These are phyloP conservation scores for Leucozona laternaria DNA, from an alignment of 2,888 invertebrate species.

Conservation along the genomic window DNA sequence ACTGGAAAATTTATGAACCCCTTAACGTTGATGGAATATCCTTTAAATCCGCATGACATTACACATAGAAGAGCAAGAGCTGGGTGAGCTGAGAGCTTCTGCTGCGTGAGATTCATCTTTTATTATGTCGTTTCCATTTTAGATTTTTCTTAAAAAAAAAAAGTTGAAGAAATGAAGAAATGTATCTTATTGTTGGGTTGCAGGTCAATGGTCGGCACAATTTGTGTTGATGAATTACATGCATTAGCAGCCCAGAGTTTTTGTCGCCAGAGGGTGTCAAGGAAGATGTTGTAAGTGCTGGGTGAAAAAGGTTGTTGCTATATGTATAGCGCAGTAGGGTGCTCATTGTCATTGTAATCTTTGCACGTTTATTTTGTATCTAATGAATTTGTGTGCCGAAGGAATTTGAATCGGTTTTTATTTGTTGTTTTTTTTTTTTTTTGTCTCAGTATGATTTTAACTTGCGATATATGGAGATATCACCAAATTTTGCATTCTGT, in stretches of 20 bases:
- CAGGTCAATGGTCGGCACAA: constrained; percentile 74
- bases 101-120: constrained; percentile 70
- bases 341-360: neutral
- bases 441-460: too few species aligned
- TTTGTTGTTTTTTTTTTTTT: too few species aligned
- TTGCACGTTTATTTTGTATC: neutral
- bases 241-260: constrained; percentile 67
- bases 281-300: constrained; percentile 30
- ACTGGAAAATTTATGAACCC: constrained; percentile 75
- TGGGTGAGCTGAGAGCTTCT: constrained; percentile 40
- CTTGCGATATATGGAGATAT: too few species aligned
- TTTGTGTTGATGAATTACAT: constrained; percentile 73
- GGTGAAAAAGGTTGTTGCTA: neutral
- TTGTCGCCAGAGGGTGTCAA: constrained; percentile 55
- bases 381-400: neutral
- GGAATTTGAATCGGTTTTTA: neutral
- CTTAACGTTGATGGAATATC: constrained; percentile 74
- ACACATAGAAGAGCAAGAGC: constrained; percentile 2
- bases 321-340: neutral
- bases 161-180: neutral
- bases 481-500: too few species aligned
- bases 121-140: constrained; percentile 33
- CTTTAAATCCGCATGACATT: constrained; percentile 70
- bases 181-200: constrained; percentile 61
- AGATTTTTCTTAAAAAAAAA: constrained; percentile 1